Conservation (phyloP, 2,113 vertebrate genomes). For the Cyanoderma ruficeps region DNA sequence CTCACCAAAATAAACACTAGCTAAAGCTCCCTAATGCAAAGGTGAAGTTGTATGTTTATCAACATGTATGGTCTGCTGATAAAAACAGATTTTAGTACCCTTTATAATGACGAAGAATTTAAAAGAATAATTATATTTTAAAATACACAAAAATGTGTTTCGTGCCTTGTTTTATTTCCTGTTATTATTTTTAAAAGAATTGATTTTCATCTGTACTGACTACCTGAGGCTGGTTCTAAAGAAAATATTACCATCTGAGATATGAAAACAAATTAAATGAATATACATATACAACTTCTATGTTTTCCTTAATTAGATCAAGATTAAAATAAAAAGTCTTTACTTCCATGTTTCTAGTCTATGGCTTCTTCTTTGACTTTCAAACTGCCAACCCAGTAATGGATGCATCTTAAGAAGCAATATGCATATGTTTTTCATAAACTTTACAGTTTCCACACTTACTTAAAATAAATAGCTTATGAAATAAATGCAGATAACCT, state of each 20-base stretch:
- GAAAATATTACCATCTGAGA: neutral
- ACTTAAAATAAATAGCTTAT: constrained; percentile 40
- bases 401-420: neutral
- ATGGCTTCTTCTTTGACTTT: neutral
- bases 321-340: neutral
- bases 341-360: neutral
- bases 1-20: neutral
- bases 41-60: neutral
- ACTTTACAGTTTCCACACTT: neutral
- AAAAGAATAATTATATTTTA: constrained; percentile 36
- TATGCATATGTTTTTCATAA: neutral
- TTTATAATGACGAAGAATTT: neutral
- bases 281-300: neutral
- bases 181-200: neutral
- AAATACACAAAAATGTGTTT: neutral
- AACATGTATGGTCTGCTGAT: neutral
- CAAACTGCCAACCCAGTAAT: neutral
- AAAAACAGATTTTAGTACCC: neutral
- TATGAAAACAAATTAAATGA: neutral
- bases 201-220: neutral
- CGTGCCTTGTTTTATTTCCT: neutral
- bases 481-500: constrained; percentile 33
- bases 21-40: neutral
- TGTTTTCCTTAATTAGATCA: neutral
- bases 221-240: neutral